Percentiles rank a stretch among this genome's conserved stretches.
These are phyloP conservation scores for Schizothorax lantsangensis DNA, from an alignment of 2,797 vertebrate species.

Conservation along the genomic window DNA sequence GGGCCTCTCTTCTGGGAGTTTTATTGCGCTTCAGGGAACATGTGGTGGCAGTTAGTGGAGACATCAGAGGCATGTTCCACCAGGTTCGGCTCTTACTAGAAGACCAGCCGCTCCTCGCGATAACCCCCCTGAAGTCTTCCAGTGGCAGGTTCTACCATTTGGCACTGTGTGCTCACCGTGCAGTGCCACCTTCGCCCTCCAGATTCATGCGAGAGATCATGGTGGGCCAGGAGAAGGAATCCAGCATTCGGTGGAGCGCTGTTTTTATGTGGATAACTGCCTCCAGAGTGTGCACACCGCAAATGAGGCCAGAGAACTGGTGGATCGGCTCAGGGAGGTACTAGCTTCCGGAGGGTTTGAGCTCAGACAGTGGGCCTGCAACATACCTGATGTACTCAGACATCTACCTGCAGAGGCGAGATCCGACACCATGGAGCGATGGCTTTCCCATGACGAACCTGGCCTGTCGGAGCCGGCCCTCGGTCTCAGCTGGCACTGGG, in stretches of 20 bases:
- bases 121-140: no score
- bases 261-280: background rate
- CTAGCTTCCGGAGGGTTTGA: conserved; percentile 25
- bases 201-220: background rate
- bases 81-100: no score
- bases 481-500: no score
- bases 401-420: background rate
- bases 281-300: background rate
- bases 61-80: no score
- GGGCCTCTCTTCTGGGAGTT: no score
- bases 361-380: conserved; percentile 28
- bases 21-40: no score
- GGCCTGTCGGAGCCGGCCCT: background rate
- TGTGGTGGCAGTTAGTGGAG: no score
- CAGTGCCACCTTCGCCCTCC: no score
- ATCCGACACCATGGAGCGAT: background rate
- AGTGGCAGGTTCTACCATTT: no score
- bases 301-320: background rate
- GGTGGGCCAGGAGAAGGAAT: background rate
- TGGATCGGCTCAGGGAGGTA: background rate
- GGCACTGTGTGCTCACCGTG: no score
- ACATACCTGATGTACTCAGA: background rate
- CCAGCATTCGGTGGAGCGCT: background rate
- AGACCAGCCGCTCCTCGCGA: no score
- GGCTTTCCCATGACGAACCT: background rate